Evolutionary conservation across 2,888 invertebrate genomes (phyloP).

Genomic region (Lutraria lutraria): DNA sequence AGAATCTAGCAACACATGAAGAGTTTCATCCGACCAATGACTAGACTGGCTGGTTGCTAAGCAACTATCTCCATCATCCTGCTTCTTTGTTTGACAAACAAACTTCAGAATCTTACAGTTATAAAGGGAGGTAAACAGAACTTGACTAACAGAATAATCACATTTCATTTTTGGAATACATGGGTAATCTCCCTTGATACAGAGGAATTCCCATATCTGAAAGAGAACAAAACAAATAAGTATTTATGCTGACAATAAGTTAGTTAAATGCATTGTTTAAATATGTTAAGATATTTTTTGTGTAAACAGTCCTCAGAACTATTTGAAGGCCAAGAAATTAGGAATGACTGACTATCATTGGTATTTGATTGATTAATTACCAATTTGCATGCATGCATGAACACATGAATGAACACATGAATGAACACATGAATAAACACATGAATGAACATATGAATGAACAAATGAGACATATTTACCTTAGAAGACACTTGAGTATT

Average conservation of each 20-base stretch:
- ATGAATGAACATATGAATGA: not conserved
- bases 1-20: conserved; percentile 48
- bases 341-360: too few relatives aligned
- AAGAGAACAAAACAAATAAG: not conserved
- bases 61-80: not conserved
- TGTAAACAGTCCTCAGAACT: too few relatives aligned
- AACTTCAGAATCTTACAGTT: conserved; percentile 52
- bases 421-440: too few relatives aligned
- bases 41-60: not conserved
- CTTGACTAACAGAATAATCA: conserved; percentile 37
- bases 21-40: conserved; percentile 47
- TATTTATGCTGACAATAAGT: too few relatives aligned
- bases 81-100: conserved; percentile 14
- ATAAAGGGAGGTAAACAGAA: conserved; percentile 69
- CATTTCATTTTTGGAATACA: conserved; percentile 33
- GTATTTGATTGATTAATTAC: too few relatives aligned
- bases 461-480: conserved; percentile 30
- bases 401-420: not conserved
- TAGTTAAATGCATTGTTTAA: too few relatives aligned
- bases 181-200: conserved; percentile 68
- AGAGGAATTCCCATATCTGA: conserved; percentile 43
- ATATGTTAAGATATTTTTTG: too few relatives aligned
- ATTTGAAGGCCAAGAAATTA: too few relatives aligned
- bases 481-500: conserved; percentile 42
- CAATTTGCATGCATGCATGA: too few relatives aligned